phyloP scores from a whole-genome alignment of 2,797 vertebrate species.

The Crax fasciolata region DNA sequence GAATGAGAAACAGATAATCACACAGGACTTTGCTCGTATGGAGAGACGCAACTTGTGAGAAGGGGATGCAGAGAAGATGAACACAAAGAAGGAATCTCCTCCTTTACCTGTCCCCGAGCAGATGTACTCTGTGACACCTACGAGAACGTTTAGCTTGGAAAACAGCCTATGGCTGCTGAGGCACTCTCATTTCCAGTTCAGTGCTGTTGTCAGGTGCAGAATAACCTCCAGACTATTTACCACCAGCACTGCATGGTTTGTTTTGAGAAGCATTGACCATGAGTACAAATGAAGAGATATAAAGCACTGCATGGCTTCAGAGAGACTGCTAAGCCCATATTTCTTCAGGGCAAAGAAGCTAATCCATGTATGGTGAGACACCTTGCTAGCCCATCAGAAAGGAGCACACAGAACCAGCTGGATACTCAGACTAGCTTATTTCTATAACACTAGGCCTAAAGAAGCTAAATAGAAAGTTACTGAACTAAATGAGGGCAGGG shows the following conservation, averaged over 20 bases:
- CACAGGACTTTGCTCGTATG: not conserved
- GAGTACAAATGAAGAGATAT: not conserved
- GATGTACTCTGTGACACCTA: rapidly evolving
- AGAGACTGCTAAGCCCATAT: not conserved
- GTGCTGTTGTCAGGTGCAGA: not conserved
- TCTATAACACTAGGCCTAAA: conserved; percentile 8
- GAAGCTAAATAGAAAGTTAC: not conserved
- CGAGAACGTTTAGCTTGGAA: not conserved
- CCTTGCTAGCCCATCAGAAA: not conserved
- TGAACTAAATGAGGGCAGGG: conserved; percentile 43
- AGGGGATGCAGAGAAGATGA: not conserved
- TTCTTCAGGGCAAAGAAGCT: not conserved
- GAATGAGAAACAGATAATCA: not conserved
- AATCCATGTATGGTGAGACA: not conserved
- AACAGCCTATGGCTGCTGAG: not conserved
- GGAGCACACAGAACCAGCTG: not conserved
- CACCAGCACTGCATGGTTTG: not conserved
- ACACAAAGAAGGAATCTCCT: not conserved
- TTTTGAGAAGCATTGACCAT: not conserved
- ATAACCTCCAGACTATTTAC: not conserved
- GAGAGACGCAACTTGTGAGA: not conserved
- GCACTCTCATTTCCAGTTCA: not conserved
- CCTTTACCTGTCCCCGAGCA: not conserved
- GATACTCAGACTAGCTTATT: not conserved
- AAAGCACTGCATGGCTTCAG: not conserved